Evolutionary conservation across 2,797 vertebrate species (phyloP).

Genomic region (Takifugu rubripes): DNA sequence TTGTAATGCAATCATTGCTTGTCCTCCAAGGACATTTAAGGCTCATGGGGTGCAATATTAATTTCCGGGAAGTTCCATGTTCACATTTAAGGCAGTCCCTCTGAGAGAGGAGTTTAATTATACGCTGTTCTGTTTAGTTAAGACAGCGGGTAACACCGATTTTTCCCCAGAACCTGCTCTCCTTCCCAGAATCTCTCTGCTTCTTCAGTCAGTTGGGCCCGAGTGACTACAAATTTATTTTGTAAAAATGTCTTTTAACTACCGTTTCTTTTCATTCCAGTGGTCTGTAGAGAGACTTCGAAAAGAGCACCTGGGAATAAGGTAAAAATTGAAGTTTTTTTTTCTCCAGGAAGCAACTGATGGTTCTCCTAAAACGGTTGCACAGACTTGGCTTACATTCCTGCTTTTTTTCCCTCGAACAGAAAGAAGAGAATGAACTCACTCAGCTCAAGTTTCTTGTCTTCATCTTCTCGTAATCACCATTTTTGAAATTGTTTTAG

Average conservation of each 20-base stretch:
- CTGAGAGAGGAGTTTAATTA: conserved; percentile 32
- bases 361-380: conserved; percentile 6
- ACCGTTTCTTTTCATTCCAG: conserved; percentile 42
- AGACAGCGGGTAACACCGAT: conserved; percentile 6
- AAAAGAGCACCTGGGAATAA: conserved; percentile 15
- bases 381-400: conserved; percentile 5
- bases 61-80: conserved; percentile 60
- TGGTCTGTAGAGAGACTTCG: conserved; percentile 46
- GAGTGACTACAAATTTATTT: conserved; percentile 24
- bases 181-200: conserved; percentile 14
- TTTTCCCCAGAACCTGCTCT: neutral
- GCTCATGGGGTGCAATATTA: conserved; percentile 70
- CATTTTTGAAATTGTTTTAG: conserved; percentile 13
- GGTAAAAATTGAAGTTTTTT: conserved; percentile 28
- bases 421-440: conserved; percentile 38
- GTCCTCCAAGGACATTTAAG: conserved; percentile 75
- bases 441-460: conserved; percentile 11
- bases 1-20: conserved; percentile 73
- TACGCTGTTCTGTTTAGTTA: conserved; percentile 19
- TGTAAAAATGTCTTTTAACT: conserved; percentile 20
- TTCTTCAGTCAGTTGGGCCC: conserved; percentile 32
- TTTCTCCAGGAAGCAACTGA: neutral
- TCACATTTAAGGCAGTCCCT: conserved; percentile 47
- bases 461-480: conserved; percentile 11
- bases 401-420: conserved; percentile 26